Evolutionary conservation across 2,888 invertebrate genomes (phyloP).

Genomic region (Onchidella celtica): DNA sequence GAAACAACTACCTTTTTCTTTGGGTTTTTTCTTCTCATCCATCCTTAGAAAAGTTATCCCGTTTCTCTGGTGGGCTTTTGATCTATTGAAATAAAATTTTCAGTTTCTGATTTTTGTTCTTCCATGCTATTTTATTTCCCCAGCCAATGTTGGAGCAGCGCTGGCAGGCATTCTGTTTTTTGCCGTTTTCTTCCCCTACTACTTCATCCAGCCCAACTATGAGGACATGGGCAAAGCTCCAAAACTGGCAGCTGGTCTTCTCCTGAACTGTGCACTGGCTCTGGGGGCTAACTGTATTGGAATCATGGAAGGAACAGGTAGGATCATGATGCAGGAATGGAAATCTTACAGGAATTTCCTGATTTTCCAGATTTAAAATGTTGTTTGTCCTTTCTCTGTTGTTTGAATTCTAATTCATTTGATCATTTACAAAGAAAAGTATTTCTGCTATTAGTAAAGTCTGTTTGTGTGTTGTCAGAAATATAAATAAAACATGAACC

Average conservation of each 20-base stretch:
- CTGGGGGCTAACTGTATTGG: constrained; percentile 88
- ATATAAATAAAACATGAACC: too few species aligned
- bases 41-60: too few species aligned
- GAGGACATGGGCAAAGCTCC: constrained; percentile 82
- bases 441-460: too few species aligned
- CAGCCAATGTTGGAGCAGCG: constrained; percentile 89
- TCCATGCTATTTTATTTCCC: constrained; percentile 8
- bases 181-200: constrained; percentile 87
- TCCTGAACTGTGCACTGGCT: constrained; percentile 90
- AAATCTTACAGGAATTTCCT: neutral
- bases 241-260: constrained; percentile 85
- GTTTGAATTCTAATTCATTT: too few species aligned
- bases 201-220: constrained; percentile 83
- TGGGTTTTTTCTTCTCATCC: too few species aligned
- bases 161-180: constrained; percentile 90
- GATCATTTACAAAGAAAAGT: too few species aligned
- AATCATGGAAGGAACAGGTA: constrained; percentile 86
- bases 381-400: neutral
- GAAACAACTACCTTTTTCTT: too few species aligned
- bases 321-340: neutral
- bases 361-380: neutral
- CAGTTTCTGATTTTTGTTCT: too few species aligned
- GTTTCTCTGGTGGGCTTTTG: too few species aligned
- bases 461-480: too few species aligned
- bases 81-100: too few species aligned